These are phyloP conservation scores for Rhinolophus ferrumequinum DNA, from an alignment of 2,113 vertebrate genomes.

Conservation along the genomic window DNA sequence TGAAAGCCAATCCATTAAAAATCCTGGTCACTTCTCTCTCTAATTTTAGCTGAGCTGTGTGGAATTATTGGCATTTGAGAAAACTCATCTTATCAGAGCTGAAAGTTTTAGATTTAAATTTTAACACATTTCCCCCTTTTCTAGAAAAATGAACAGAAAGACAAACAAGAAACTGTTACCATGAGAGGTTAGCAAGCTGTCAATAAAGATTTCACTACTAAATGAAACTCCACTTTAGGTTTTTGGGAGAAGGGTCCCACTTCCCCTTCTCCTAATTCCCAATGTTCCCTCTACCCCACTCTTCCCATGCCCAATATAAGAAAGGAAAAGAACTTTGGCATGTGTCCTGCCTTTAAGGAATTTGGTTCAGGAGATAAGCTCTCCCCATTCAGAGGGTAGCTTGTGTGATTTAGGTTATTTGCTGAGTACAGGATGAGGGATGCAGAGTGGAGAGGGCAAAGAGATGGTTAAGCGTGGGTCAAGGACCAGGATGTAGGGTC, in stretches of 20 bases:
- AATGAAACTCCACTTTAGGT: background rate
- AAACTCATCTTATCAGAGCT: slow-evolving; percentile 69
- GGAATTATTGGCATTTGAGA: slow-evolving; percentile 73
- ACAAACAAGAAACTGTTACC: slow-evolving; percentile 40
- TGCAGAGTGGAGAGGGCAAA: background rate
- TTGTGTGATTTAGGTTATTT: background rate
- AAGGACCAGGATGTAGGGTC: background rate
- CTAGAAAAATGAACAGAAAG: slow-evolving; percentile 66
- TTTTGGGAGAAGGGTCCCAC: background rate
- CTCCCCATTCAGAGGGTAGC: background rate
- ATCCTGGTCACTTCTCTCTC: slow-evolving; percentile 69
- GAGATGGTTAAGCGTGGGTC: too few species aligned
- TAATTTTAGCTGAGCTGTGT: slow-evolving; percentile 77
- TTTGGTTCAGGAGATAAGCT: background rate
- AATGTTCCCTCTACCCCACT: too few species aligned
- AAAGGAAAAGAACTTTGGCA: background rate
- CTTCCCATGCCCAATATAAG: background rate
- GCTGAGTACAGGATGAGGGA: background rate
- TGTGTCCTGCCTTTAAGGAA: background rate
- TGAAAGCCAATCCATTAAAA: slow-evolving; percentile 76
- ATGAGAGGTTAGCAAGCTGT: slow-evolving; percentile 36
- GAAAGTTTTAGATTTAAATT: slow-evolving; percentile 73
- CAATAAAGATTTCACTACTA: background rate
- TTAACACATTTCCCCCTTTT: slow-evolving; percentile 25
- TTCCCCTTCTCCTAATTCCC: background rate